Evolutionary conservation across 2,888 invertebrate species (phyloP).

Genomic region (Acrobasis suavella): DNA sequence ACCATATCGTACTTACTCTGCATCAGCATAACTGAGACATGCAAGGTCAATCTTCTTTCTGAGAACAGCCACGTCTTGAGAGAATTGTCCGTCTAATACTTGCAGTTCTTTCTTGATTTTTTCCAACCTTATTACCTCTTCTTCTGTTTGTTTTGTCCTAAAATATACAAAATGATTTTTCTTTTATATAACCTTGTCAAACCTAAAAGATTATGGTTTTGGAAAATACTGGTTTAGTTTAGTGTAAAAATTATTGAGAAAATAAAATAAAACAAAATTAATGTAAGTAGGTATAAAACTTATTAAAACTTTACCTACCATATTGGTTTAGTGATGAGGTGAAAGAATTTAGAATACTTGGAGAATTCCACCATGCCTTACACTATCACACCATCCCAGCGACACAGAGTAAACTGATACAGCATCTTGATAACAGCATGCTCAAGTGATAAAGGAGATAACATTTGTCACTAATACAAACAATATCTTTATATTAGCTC

Average conservation of each 20-base stretch:
- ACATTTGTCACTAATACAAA: constrained; percentile 12
- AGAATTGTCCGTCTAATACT: constrained; percentile 85
- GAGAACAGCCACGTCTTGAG: constrained; percentile 88
- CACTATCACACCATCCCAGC: neutral
- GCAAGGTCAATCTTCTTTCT: constrained; percentile 90
- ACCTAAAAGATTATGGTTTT: too few species aligned
- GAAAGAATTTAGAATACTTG: constrained; percentile 41
- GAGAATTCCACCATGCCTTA: constrained; percentile 32
- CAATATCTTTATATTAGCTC: neutral
- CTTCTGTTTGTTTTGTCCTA: constrained; percentile 88
- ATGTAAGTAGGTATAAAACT: too few species aligned
- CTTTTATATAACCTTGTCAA: too few species aligned
- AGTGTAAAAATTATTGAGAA: too few species aligned
- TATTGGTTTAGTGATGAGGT: constrained; percentile 42
- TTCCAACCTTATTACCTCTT: constrained; percentile 84
- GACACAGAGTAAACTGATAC: constrained; percentile 13
- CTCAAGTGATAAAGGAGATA: constrained; percentile 40
- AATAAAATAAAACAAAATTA: too few species aligned
- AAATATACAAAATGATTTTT: constrained; percentile 37
- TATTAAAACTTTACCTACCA: constrained; percentile 33
- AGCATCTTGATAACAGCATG: constrained; percentile 31
- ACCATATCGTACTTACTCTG: constrained; percentile 81
- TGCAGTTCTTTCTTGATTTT: constrained; percentile 85
- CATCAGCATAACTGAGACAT: constrained; percentile 86
- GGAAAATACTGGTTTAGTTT: too few species aligned